These are phyloP conservation scores for Sardina pilchardus DNA, from an alignment of 2,113 vertebrate genomes.

Conservation along the genomic window DNA sequence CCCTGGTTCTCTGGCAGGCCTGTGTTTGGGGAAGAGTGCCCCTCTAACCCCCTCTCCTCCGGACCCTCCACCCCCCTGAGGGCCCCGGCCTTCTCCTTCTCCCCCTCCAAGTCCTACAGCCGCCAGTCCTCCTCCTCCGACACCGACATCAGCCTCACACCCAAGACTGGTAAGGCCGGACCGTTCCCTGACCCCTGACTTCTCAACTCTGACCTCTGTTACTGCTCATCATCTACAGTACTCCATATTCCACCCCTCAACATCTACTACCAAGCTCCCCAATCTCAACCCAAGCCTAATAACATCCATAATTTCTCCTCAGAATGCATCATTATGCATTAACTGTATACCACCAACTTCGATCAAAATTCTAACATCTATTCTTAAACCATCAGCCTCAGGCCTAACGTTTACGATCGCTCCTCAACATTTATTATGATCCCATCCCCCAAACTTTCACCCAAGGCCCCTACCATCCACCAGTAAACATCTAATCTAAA, in stretches of 20 bases:
- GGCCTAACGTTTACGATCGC: neutral
- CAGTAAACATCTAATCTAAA: neutral
- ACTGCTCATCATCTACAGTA: neutral
- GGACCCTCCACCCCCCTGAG: conserved; percentile 99
- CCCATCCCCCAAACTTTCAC: neutral
- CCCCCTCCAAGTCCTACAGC: conserved; percentile 99
- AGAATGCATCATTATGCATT: neutral
- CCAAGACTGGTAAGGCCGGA: conserved; percentile 97
- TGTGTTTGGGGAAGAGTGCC: conserved; percentile 97
- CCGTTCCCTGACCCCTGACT: conserved; percentile 30
- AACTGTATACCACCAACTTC: no score
- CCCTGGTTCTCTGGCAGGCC: conserved; percentile 97
- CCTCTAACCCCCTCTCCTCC: conserved; percentile 89
- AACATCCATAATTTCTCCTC: neutral
- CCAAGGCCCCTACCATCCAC: no score
- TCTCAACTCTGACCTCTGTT: conserved; percentile 2
- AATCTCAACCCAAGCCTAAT: no score
- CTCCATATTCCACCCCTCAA: neutral
- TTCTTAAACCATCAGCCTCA: no score
- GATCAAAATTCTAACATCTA: no score
- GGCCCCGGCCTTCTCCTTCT: conserved; percentile 99
- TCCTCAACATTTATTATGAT: neutral
- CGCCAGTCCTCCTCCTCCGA: conserved; percentile 99
- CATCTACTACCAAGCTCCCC: neutral
- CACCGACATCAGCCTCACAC: conserved; percentile 99